Evolutionary conservation across 2,797 vertebrate species (phyloP).

Genomic region (Aplochiton taeniatus): DNA sequence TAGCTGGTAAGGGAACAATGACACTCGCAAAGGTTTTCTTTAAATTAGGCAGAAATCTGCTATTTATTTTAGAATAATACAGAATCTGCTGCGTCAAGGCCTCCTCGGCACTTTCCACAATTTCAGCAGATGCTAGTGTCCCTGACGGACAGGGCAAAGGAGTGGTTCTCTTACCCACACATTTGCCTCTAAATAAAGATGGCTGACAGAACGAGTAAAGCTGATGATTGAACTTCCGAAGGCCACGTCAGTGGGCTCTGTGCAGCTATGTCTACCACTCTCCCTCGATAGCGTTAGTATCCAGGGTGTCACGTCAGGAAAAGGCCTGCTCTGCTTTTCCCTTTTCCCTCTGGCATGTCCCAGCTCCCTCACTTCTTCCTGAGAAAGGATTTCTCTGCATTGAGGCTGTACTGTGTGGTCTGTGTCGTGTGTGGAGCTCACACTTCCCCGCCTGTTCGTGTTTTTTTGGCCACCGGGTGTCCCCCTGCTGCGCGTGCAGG

Average conservation of each 20-base stretch:
- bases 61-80: not conserved
- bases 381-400: not conserved
- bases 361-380: constrained; percentile 17
- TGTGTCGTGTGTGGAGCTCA: constrained; percentile 27
- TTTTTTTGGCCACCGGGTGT: constrained; percentile 58
- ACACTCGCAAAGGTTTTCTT: not conserved
- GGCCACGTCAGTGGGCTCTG: constrained; percentile 50
- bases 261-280: constrained; percentile 30
- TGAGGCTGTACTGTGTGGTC: constrained; percentile 20
- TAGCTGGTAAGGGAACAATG: no score
- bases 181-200: constrained; percentile 68
- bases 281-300: constrained; percentile 52
- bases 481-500: constrained; percentile 52
- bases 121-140: constrained; percentile 33
- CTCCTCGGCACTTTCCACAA: constrained; percentile 21
- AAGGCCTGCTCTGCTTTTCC: constrained; percentile 29
- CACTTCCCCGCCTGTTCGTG: constrained; percentile 29
- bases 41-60: no score
- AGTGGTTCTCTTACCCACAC: constrained; percentile 55
- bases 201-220: constrained; percentile 63
- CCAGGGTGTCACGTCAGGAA: constrained; percentile 40
- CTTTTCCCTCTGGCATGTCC: constrained; percentile 35
- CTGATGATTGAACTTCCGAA: constrained; percentile 54
- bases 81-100: constrained; percentile 35
- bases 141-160: constrained; percentile 46